Evolutionary conservation across 2,797 vertebrate genomes (phyloP).

Genomic region (Acanthornis magna): DNA sequence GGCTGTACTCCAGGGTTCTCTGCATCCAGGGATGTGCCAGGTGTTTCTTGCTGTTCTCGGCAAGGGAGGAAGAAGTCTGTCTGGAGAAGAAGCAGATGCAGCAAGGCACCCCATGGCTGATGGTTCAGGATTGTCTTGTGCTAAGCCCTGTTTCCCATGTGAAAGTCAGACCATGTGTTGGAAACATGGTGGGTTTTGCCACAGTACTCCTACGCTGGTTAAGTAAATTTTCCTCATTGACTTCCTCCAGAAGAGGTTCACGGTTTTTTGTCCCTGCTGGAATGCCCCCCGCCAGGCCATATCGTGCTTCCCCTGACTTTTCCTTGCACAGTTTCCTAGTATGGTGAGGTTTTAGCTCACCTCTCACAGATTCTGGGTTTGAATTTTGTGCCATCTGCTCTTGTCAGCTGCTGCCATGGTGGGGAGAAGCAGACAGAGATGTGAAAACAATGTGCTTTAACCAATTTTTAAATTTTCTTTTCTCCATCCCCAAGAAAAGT

Average conservation of each 20-base stretch:
- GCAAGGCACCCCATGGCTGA: no score
- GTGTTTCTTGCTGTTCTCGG: no score
- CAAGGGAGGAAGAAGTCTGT: no score
- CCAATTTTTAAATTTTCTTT: background rate
- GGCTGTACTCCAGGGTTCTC: no score
- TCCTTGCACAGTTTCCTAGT: background rate
- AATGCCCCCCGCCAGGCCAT: background rate
- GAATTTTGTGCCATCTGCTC: background rate
- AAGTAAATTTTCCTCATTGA: background rate
- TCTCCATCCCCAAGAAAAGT: background rate
- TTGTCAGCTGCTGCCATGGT: background rate
- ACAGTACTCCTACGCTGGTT: rapidly evolving
- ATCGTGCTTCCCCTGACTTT: background rate
- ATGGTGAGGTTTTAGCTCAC: background rate
- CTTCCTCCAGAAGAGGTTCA: background rate
- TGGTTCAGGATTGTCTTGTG: no score
- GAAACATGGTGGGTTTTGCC: background rate
- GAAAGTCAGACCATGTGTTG: no score
- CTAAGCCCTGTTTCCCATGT: no score
- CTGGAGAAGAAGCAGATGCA: no score
- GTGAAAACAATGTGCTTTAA: background rate
- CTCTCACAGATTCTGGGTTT: background rate
- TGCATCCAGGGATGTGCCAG: no score
- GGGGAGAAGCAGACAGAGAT: background rate
- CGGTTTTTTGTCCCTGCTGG: background rate